phyloP scores from a whole-genome alignment of 2,797 vertebrate species.

The Taenioides sp. region DNA sequence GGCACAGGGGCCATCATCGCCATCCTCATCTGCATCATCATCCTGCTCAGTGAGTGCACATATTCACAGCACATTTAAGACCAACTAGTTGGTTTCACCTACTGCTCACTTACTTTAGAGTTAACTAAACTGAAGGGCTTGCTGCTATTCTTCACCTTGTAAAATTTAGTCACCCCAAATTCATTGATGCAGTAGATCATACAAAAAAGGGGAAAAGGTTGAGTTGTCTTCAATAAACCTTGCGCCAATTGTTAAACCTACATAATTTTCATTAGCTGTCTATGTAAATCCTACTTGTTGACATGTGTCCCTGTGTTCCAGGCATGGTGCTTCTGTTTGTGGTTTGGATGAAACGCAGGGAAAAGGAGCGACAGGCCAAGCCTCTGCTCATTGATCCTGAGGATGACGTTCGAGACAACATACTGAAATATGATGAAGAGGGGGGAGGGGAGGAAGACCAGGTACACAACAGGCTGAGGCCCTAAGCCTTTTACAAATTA shows the following conservation, averaged over 20 bases:
- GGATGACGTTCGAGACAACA: slow-evolving; percentile 97
- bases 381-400: slow-evolving; percentile 97
- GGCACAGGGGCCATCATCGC: slow-evolving; percentile 96
- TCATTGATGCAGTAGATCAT: no score
- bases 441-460: slow-evolving; percentile 98
- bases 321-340: slow-evolving; percentile 96
- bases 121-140: no score
- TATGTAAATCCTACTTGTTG: neutral
- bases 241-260: neutral
- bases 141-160: no score
- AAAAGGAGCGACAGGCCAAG: slow-evolving; percentile 94
- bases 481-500: no score
- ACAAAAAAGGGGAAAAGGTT: no score
- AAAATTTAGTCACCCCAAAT: no score
- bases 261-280: neutral
- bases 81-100: neutral
- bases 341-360: slow-evolving; percentile 92
- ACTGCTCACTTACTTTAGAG: no score
- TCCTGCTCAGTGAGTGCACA: slow-evolving; percentile 89
- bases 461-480: slow-evolving; percentile 66
- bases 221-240: no score
- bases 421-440: slow-evolving; percentile 97
- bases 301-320: slow-evolving; percentile 51
- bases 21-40: slow-evolving; percentile 94
- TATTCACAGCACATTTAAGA: neutral